Conservation (phyloP, 2,113 vertebrate genomes). For the Erythrocercus mccallii region DNA sequence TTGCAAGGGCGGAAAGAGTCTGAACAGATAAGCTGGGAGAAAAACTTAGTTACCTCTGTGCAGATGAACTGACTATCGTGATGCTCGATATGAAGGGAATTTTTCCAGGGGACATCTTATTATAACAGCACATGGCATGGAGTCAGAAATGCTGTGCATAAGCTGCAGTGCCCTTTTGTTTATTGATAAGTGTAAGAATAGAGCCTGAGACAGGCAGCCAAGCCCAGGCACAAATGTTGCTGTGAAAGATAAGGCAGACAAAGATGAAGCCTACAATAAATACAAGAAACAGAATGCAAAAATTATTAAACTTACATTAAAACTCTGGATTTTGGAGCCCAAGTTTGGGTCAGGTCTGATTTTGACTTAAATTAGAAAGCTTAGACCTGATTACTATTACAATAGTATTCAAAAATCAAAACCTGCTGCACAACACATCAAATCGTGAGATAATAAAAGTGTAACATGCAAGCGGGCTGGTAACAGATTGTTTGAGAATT, state of each 20-base stretch:
- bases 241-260: slow-evolving; percentile 29
- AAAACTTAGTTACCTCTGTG: slow-evolving; percentile 27
- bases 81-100: slow-evolving; percentile 35
- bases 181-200: slow-evolving; percentile 57
- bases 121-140: slow-evolving; percentile 48
- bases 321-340: neutral
- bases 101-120: slow-evolving; percentile 56
- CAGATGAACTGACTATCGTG: neutral
- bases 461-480: neutral
- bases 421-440: neutral
- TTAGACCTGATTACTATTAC: neutral
- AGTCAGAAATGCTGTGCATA: slow-evolving; percentile 48
- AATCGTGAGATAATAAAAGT: neutral
- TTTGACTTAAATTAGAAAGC: neutral
- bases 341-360: neutral
- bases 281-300: neutral
- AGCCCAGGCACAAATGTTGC: neutral
- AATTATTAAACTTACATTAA: neutral
- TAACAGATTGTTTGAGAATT: neutral
- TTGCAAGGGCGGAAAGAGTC: neutral
- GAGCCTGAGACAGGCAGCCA: slow-evolving; percentile 13
- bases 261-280: neutral
- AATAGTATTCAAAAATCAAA: neutral
- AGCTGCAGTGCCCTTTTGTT: slow-evolving; percentile 53
- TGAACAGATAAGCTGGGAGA: slow-evolving; percentile 38